Conservation (phyloP, 1,140 invertebrate species). For the Drosophila pandora region DNA sequence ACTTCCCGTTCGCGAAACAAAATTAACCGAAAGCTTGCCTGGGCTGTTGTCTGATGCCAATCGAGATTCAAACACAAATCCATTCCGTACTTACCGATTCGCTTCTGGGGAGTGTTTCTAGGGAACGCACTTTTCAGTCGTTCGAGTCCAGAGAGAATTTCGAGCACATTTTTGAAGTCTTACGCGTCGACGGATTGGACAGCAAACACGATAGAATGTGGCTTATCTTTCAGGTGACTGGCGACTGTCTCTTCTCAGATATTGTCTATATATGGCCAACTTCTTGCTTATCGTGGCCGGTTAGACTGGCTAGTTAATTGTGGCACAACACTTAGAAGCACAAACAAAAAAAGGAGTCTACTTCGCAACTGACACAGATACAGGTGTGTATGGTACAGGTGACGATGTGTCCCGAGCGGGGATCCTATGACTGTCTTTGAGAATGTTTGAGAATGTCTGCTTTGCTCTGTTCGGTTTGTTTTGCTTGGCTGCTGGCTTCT, state of each 20-base stretch:
- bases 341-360: conserved; percentile 34
- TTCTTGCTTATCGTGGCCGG: conserved; percentile 7
- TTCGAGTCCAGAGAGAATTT: conserved; percentile 73
- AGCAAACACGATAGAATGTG: conserved; percentile 13
- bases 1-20: neutral
- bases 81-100: conserved; percentile 38
- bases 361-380: neutral
- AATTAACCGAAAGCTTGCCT: neutral
- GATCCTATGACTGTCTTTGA: conserved; percentile 2
- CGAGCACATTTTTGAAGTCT: conserved; percentile 72
- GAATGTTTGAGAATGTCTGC: conserved; percentile 11
- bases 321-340: conserved; percentile 43
- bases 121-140: conserved; percentile 72
- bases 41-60: conserved; percentile 5
- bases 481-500: conserved; percentile 11
- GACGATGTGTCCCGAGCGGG: neutral
- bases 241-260: neutral
- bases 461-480: conserved; percentile 17
- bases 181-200: conserved; percentile 24
- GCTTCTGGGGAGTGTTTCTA: conserved; percentile 11
- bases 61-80: neutral
- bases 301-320: conserved; percentile 6
- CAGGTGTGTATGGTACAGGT: neutral
- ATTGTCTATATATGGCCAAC: neutral
- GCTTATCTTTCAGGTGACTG: too few species aligned